Evolutionary conservation across 2,113 vertebrate species (phyloP).

Genomic region (Terrapene triunguis): DNA sequence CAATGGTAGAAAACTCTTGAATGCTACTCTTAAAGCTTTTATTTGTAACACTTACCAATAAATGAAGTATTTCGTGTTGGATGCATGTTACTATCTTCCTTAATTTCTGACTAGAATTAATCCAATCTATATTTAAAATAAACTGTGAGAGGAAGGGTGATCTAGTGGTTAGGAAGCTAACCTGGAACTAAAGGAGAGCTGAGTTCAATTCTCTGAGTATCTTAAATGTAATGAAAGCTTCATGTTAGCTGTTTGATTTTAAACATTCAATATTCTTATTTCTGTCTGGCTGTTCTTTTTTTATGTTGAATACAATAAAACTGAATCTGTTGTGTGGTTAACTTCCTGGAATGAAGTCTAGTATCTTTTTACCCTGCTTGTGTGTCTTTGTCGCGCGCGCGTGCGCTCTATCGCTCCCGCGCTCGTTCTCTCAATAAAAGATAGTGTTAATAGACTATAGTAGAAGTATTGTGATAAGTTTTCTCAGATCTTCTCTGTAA

Average conservation of each 20-base stretch:
- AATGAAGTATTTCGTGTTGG: neutral
- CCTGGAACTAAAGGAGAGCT: neutral
- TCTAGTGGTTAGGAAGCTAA: neutral
- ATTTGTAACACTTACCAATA: too few relatives aligned
- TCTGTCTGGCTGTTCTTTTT: neutral
- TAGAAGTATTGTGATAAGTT: neutral
- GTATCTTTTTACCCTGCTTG: neutral
- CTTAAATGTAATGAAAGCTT: neutral
- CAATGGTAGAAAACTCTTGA: neutral
- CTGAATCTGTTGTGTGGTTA: neutral
- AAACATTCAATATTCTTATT: neutral
- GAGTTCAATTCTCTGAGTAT: neutral
- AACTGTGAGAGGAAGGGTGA: neutral
- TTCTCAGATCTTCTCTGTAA: neutral
- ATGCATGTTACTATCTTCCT: neutral
- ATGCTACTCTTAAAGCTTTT: neutral
- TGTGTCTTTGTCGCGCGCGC: too few relatives aligned
- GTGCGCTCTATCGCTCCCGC: too few relatives aligned
- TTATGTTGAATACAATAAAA: neutral
- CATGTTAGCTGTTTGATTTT: neutral
- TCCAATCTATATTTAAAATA: neutral
- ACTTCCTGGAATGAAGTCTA: neutral
- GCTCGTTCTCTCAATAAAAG: neutral
- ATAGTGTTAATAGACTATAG: neutral
- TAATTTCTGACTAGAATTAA: neutral